A percentile compares a stretch with the other conserved stretches of the same genome.
These are phyloP conservation scores for Neotoxoptera formosana DNA, from an alignment of 1,140 invertebrate genomes.

Conservation along the genomic window DNA sequence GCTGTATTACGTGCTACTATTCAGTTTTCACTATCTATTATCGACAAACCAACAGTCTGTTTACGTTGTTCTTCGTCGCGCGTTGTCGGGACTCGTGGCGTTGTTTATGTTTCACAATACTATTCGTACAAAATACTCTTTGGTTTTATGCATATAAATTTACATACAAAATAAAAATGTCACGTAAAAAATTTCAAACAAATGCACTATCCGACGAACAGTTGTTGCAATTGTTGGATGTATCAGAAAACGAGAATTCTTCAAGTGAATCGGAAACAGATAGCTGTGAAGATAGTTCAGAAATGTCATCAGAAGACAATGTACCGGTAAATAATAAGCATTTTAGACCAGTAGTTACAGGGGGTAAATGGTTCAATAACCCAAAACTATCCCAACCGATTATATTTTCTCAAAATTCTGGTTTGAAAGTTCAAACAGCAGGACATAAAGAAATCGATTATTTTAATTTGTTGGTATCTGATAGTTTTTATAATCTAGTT, in stretches of 20 bases:
- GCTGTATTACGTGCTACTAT: no score
- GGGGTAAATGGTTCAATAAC: not conserved
- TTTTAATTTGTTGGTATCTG: not conserved
- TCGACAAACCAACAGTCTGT: no score
- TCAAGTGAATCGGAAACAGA: not conserved
- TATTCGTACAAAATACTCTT: no score
- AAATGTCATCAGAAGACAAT: conserved; percentile 1
- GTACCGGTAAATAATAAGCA: conserved; percentile 1
- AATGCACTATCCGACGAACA: not conserved
- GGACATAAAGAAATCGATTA: conserved; percentile 3
- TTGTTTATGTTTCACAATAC: no score
- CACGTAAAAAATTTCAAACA: not conserved
- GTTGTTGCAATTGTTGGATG: not conserved
- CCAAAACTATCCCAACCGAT: not conserved
- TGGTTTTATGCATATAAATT: not conserved
- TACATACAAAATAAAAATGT: not conserved
- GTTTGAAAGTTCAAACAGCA: not conserved
- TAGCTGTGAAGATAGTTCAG: not conserved
- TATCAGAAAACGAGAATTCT: not conserved
- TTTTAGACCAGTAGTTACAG: conserved; percentile 3
- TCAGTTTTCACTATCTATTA: no score
- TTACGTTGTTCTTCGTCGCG: no score
- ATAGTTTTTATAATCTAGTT: conserved; percentile 4
- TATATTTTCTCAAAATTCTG: not conserved
- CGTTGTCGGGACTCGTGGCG: no score